These are phyloP conservation scores for Crossocerus cetratus DNA, from an alignment of 2,888 invertebrate species.

Conservation along the genomic window DNA sequence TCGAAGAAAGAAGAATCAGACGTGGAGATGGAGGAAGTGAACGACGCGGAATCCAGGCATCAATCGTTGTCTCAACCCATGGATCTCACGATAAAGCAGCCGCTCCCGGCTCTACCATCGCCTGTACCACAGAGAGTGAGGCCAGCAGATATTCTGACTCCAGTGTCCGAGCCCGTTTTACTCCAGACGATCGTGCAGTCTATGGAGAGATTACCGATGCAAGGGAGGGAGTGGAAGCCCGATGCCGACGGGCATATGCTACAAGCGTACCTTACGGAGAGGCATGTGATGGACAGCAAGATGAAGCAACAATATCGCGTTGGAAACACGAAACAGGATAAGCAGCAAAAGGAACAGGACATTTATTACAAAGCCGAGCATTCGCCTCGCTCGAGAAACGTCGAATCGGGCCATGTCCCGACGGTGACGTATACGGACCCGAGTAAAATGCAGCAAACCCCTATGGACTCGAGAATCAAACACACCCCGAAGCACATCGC, in stretches of 20 bases:
- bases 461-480: slow-evolving; percentile 59
- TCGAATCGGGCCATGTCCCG: slow-evolving; percentile 58
- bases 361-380: slow-evolving; percentile 59
- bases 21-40: slow-evolving; percentile 56
- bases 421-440: slow-evolving; percentile 69
- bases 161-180: slow-evolving; percentile 82
- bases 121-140: slow-evolving; percentile 60
- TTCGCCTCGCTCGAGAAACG: slow-evolving; percentile 47
- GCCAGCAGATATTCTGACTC: slow-evolving; percentile 79
- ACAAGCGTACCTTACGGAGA: slow-evolving; percentile 85
- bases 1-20: slow-evolving; percentile 61
- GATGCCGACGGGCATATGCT: slow-evolving; percentile 82
- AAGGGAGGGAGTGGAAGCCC: slow-evolving; percentile 78
- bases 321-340: slow-evolving; percentile 62
- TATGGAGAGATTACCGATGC: slow-evolving; percentile 81
- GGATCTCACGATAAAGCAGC: slow-evolving; percentile 77
- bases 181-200: slow-evolving; percentile 82
- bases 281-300: slow-evolving; percentile 84
- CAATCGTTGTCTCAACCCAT: slow-evolving; percentile 67
- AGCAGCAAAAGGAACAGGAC: slow-evolving; percentile 54
- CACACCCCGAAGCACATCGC: slow-evolving; percentile 50
- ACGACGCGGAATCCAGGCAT: slow-evolving; percentile 49
- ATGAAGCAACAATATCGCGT: slow-evolving; percentile 81
- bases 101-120: slow-evolving; percentile 42
- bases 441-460: slow-evolving; percentile 60